phyloP scores from a whole-genome alignment of 2,797 vertebrate species.

The Oreochromis grahami region DNA sequence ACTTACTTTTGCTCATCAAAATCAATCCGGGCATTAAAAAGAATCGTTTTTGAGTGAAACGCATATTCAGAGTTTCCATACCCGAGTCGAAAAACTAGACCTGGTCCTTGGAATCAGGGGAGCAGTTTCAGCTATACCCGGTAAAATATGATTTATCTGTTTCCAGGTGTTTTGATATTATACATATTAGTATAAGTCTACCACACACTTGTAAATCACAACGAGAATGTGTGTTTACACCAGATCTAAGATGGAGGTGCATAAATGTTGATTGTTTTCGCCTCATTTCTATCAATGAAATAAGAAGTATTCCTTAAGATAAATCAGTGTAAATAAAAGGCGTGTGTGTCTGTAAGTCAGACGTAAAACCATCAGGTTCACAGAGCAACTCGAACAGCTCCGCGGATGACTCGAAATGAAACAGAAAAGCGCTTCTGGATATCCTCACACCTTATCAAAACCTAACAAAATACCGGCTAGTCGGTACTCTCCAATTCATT shows the following conservation, averaged over 20 bases:
- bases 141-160: background rate
- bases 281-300: background rate
- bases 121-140: background rate
- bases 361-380: background rate
- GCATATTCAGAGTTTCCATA: background rate
- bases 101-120: background rate
- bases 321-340: background rate
- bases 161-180: background rate
- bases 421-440: slow-evolving; percentile 6
- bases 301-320: background rate
- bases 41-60: background rate
- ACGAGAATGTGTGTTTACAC: background rate
- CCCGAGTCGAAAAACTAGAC: background rate
- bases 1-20: background rate
- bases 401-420: background rate
- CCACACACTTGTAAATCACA: background rate
- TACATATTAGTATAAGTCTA: background rate
- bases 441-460: slow-evolving; percentile 19
- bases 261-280: background rate
- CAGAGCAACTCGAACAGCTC: background rate
- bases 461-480: slow-evolving; percentile 12
- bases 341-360: background rate
- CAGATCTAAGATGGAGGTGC: background rate
- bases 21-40: background rate
- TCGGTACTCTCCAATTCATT: slow-evolving; percentile 29